A percentile compares a stretch with the other conserved stretches of the same genome.
These are phyloP conservation scores for Lasiurus borealis DNA, from an alignment of 2,113 vertebrate genomes.

Conservation along the genomic window DNA sequence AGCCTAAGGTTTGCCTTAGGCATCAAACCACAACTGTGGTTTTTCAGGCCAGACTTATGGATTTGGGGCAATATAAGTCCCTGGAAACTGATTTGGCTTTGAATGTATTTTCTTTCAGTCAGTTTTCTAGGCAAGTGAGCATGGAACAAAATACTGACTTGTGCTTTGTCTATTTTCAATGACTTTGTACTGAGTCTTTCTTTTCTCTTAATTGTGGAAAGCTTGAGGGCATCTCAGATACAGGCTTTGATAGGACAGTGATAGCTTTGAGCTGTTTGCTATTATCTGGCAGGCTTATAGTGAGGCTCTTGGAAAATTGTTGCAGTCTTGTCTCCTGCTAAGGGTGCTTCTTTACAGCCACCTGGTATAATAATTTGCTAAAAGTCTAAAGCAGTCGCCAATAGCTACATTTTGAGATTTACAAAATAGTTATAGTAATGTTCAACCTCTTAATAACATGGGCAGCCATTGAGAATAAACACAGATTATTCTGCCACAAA, in stretches of 20 bases:
- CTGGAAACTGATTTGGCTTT: not conserved
- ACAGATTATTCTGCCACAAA: not conserved
- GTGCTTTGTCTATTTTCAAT: not conserved
- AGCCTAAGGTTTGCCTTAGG: not conserved
- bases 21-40: not conserved
- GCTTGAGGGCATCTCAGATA: not conserved
- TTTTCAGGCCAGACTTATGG: slow-evolving; percentile 39
- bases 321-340: not conserved
- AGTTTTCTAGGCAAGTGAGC: not conserved
- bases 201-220: not conserved
- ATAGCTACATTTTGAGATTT: not conserved
- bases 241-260: not conserved
- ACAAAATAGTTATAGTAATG: not conserved
- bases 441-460: not conserved
- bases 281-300: not conserved
- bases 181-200: not conserved
- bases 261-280: not conserved
- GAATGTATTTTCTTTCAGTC: slow-evolving; percentile 2
- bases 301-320: not conserved
- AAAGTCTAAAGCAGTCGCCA: not conserved
- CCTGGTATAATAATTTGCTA: not conserved
- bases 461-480: not conserved
- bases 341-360: not conserved
- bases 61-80: not conserved
- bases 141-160: not conserved